Conservation (phyloP, 2,113 vertebrate genomes). For the Urocolius indicus region DNA sequence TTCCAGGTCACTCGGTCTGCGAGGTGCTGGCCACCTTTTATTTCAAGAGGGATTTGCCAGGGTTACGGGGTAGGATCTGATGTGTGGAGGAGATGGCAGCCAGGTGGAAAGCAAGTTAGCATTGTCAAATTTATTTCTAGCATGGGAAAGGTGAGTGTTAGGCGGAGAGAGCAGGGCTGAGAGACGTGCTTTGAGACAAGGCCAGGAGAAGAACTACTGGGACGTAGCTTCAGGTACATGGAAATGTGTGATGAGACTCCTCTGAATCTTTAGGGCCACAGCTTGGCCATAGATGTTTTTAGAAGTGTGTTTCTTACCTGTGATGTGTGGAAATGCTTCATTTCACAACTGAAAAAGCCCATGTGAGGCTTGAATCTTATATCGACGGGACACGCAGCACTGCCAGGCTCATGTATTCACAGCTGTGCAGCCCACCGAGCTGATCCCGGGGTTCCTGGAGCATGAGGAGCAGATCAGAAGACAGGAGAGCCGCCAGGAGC, state of each 20-base stretch:
- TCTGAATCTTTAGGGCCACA: neutral
- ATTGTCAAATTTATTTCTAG: neutral
- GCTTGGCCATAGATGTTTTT: neutral
- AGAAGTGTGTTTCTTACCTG: neutral
- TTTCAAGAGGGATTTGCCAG: neutral
- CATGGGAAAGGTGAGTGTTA: neutral
- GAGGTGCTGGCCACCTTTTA: neutral
- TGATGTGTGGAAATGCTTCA: neutral
- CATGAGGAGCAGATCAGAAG: no score
- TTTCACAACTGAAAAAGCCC: neutral
- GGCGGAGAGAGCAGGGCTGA: neutral
- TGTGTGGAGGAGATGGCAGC: neutral
- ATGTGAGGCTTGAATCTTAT: no score
- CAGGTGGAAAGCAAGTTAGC: neutral
- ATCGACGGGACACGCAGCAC: no score
- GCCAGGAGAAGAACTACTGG: neutral
- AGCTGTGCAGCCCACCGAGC: no score
- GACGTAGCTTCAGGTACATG: neutral
- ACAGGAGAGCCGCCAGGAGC: no score
- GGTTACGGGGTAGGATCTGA: constrained; percentile 14
- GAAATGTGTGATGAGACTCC: neutral
- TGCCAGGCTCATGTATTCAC: no score
- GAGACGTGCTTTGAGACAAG: neutral
- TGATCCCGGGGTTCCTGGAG: no score
- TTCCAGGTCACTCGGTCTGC: neutral